Evolutionary conservation across 2,797 vertebrate genomes (phyloP).

Genomic region (Aplochiton taeniatus): DNA sequence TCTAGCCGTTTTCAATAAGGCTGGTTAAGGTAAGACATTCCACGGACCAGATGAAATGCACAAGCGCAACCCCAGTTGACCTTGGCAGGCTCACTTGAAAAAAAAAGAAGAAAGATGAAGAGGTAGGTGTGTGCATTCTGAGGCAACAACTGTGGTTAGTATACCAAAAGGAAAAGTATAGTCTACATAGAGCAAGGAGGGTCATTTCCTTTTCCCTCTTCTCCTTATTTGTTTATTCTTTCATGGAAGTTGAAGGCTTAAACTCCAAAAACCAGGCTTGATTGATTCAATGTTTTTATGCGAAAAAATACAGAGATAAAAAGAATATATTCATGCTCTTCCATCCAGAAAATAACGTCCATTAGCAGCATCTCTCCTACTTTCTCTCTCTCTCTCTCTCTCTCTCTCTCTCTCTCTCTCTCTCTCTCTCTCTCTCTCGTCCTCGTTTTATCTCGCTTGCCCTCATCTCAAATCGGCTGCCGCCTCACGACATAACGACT

Average conservation of each 20-base stretch:
- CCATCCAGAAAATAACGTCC: slow-evolving; percentile 81
- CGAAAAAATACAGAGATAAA: slow-evolving; percentile 68
- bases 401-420: slow-evolving; percentile 1
- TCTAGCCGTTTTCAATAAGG: too few species aligned
- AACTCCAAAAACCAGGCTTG: slow-evolving; percentile 58
- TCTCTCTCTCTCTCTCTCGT: neutral
- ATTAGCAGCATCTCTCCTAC: slow-evolving; percentile 67
- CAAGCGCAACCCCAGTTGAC: too few species aligned
- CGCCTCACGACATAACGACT: slow-evolving; percentile 64
- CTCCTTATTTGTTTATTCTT: slow-evolving; percentile 64
- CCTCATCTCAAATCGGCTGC: slow-evolving; percentile 62
- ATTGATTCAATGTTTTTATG: slow-evolving; percentile 69
- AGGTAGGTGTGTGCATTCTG: neutral
- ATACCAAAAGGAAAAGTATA: slow-evolving; percentile 18
- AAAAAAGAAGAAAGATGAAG: too few species aligned
- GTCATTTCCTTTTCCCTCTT: slow-evolving; percentile 64
- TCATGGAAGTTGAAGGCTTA: slow-evolving; percentile 57
- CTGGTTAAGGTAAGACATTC: too few species aligned
- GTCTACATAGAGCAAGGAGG: too few species aligned
- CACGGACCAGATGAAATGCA: too few species aligned
- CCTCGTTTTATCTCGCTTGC: slow-evolving; percentile 6
- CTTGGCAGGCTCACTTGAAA: too few species aligned
- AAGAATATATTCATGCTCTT: slow-evolving; percentile 71
- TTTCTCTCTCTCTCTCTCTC: slow-evolving; percentile 26
- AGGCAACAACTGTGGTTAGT: neutral